A percentile compares a stretch with the other conserved stretches of the same genome.
Conservation (phyloP, 2,797 vertebrate species). For the Helostoma temminkii region DNA sequence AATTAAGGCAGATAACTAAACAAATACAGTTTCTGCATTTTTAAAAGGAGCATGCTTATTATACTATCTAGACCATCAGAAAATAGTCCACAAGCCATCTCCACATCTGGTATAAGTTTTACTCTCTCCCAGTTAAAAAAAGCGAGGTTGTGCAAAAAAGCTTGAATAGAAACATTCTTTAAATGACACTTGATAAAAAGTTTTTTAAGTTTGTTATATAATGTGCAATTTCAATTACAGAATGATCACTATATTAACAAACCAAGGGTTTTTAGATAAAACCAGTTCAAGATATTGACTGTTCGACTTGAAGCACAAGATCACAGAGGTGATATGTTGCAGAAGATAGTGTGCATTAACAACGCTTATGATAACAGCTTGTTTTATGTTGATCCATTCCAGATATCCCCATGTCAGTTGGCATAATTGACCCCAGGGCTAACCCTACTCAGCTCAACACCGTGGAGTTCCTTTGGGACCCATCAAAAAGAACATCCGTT, state of each 20-base stretch:
- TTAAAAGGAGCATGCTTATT: no score
- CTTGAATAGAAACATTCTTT: no score
- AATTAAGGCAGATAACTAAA: no score
- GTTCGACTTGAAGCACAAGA: neutral
- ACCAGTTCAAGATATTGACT: neutral
- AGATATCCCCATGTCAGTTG: constrained; percentile 99
- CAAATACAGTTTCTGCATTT: no score
- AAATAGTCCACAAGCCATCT: no score
- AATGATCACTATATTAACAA: constrained; percentile 33
- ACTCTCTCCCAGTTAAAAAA: no score
- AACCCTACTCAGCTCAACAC: constrained; percentile 98
- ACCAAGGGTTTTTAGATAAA: neutral
- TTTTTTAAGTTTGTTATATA: no score
- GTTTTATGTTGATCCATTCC: constrained; percentile 65
- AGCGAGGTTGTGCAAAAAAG: no score
- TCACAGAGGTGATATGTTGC: constrained; percentile 6
- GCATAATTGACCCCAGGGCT: constrained; percentile 94
- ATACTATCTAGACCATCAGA: no score
- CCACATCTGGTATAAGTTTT: no score
- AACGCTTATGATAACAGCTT: constrained; percentile 48
- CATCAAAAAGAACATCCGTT: constrained; percentile 95
- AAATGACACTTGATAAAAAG: no score
- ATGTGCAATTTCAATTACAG: no score
- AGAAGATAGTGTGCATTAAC: constrained; percentile 28
- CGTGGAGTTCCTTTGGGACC: constrained; percentile 98